Evolutionary conservation across 2,888 invertebrate species (phyloP).

Genomic region (Rhyacophila evoluta): DNA sequence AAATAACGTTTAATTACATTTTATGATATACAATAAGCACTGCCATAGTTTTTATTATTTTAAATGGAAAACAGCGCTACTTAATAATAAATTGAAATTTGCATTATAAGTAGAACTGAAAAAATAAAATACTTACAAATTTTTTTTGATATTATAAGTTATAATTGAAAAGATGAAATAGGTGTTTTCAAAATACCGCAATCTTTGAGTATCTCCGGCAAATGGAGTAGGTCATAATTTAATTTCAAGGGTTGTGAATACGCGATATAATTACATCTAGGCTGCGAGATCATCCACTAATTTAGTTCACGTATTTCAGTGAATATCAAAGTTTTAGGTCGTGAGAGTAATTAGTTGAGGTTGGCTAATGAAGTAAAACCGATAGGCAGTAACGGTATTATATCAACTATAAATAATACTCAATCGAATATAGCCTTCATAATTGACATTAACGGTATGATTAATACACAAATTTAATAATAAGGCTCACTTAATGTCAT

Average conservation of each 20-base stretch:
- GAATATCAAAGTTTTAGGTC: conserved; percentile 24
- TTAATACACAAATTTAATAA: too few relatives aligned
- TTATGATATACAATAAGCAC: too few relatives aligned
- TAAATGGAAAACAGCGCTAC: too few relatives aligned
- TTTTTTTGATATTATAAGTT: neutral
- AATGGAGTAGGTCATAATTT: conserved; percentile 46
- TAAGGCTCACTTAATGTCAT: too few relatives aligned
- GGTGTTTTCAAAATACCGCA: neutral
- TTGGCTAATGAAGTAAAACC: conserved; percentile 7
- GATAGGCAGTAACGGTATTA: neutral
- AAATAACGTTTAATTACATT: too few relatives aligned
- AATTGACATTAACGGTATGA: too few relatives aligned
- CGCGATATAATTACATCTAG: conserved; percentile 46
- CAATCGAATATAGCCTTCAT: too few relatives aligned
- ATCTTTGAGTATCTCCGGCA: conserved; percentile 33
- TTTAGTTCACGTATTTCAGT: conserved; percentile 30
- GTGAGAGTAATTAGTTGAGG: neutral
- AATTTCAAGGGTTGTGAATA: conserved; percentile 50
- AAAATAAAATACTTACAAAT: too few relatives aligned
- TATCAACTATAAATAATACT: too few relatives aligned
- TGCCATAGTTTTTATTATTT: too few relatives aligned
- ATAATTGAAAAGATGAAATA: neutral
- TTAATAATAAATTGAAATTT: too few relatives aligned
- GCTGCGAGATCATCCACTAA: conserved; percentile 29
- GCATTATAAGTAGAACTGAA: too few relatives aligned